phyloP scores from a whole-genome alignment of 2,797 vertebrate genomes.

The Glyptemys insculpta region DNA sequence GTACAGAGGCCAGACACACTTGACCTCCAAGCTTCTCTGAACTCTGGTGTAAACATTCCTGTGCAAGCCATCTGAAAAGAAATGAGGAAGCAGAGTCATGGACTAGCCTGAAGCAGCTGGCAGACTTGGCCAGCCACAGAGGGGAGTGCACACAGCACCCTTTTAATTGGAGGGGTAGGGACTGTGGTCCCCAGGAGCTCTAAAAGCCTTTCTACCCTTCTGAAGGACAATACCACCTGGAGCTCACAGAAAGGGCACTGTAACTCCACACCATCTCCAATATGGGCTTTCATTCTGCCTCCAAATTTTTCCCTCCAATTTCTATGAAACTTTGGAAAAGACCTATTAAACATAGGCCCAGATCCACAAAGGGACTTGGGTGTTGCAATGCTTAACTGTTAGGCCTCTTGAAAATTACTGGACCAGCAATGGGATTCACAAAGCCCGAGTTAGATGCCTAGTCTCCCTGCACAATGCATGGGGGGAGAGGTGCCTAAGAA shows the following conservation, averaged over 20 bases:
- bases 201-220: background rate
- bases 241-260: background rate
- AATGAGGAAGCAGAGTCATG: background rate
- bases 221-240: background rate
- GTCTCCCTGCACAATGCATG: background rate
- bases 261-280: background rate
- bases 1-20: background rate
- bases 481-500: background rate
- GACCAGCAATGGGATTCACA: background rate
- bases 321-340: background rate
- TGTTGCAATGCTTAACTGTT: background rate
- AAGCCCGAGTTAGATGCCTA: background rate
- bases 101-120: background rate
- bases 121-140: background rate
- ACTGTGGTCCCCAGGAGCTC: background rate
- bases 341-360: background rate
- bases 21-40: background rate
- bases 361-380: background rate
- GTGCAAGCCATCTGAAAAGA: background rate
- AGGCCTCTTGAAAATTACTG: background rate
- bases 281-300: background rate
- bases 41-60: background rate
- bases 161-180: background rate
- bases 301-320: accelerated
- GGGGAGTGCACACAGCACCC: background rate